These are phyloP conservation scores for Linurgus olivaceus DNA, from an alignment of 2,797 vertebrate species.

Conservation along the genomic window DNA sequence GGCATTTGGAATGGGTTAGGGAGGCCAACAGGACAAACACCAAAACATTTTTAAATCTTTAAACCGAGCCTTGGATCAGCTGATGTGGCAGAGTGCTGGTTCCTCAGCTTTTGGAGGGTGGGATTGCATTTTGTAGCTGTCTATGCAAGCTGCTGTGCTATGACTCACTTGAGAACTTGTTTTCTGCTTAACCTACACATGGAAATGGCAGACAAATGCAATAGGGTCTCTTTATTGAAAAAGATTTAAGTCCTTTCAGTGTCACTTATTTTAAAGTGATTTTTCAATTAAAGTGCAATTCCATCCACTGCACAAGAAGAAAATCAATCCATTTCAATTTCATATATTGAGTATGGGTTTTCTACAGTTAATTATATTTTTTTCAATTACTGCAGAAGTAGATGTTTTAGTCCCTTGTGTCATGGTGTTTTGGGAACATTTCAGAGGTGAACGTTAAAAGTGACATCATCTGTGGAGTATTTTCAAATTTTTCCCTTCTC, in stretches of 20 bases:
- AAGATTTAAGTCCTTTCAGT: background rate
- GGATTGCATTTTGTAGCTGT: background rate
- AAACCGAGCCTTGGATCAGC: background rate
- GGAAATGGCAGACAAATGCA: background rate
- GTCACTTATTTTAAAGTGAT: background rate
- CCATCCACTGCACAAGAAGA: background rate
- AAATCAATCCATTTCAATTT: slow-evolving; percentile 22
- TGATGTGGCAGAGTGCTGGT: background rate
- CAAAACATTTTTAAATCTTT: background rate
- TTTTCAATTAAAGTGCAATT: slow-evolving; percentile 30
- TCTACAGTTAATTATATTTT: background rate
- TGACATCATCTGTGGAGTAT: background rate
- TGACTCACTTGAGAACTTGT: background rate
- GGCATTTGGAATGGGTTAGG: background rate
- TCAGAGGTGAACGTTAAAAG: background rate
- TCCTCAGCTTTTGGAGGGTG: background rate
- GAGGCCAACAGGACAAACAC: background rate
- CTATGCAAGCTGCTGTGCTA: background rate
- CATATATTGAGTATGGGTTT: background rate
- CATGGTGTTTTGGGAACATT: background rate
- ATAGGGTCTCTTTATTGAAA: background rate
- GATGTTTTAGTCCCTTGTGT: background rate
- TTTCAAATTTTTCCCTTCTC: background rate
- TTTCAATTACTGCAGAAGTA: background rate
- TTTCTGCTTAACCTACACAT: background rate